phyloP scores from a whole-genome alignment of 2,113 vertebrate species.

The Silurus meridionalis region DNA sequence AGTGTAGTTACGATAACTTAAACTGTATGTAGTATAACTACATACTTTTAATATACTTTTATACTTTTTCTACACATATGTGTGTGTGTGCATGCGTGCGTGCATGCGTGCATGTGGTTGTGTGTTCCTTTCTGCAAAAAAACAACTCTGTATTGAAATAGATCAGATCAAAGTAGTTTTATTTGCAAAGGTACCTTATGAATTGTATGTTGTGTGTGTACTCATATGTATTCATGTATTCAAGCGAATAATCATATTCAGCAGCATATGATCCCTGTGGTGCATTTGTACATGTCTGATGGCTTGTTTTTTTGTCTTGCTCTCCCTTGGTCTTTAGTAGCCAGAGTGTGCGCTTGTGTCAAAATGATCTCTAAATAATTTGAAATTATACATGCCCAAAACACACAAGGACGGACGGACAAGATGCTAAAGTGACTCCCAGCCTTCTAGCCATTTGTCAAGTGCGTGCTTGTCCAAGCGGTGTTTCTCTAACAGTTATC shows the following conservation, averaged over 20 bases:
- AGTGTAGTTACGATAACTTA: not conserved
- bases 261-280: not conserved
- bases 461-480: not conserved
- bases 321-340: not conserved
- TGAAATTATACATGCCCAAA: not conserved
- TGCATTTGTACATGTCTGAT: not conserved
- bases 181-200: not conserved
- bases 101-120: too few relatives aligned
- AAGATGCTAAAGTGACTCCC: not conserved
- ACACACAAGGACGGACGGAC: not conserved
- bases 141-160: not conserved
- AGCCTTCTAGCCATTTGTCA: conserved; percentile 12
- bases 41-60: too few relatives aligned
- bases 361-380: not conserved
- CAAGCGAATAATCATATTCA: not conserved
- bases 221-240: not conserved
- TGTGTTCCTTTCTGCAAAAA: not conserved
- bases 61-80: too few relatives aligned
- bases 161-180: not conserved
- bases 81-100: too few relatives aligned
- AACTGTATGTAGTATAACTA: too few relatives aligned
- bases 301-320: not conserved
- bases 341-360: not conserved
- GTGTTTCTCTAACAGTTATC: conserved; percentile 38
- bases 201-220: not conserved